These are phyloP conservation scores for Chroicocephalus ridibundus DNA, from an alignment of 2,113 vertebrate genomes.

Conservation along the genomic window DNA sequence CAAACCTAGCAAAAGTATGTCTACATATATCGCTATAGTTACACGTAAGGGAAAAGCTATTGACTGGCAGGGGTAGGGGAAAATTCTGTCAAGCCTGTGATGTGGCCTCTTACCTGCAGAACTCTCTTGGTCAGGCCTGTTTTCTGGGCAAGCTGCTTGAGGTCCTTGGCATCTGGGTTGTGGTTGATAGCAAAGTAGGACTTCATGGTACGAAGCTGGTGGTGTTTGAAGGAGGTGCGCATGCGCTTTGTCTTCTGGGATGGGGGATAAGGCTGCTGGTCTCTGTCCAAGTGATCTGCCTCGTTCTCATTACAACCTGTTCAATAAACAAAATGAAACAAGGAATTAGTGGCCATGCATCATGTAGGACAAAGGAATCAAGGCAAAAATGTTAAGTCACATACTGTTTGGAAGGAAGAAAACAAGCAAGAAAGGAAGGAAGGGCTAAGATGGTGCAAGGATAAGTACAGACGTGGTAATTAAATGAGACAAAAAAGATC, in stretches of 20 bases:
- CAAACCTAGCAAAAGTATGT: background rate
- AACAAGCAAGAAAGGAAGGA: background rate
- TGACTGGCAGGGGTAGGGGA: slow-evolving; percentile 18
- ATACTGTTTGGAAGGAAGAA: background rate
- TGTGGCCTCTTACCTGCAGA: slow-evolving; percentile 91
- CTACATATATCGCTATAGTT: background rate
- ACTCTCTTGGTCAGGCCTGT: slow-evolving; percentile 99
- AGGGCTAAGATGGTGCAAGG: background rate
- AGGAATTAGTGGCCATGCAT: background rate
- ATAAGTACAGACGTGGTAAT: background rate
- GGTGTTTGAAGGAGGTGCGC: slow-evolving; percentile 99
- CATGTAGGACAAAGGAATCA: background rate
- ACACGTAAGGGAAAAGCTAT: slow-evolving; percentile 36
- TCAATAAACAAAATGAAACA: background rate
- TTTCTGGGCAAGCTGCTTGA: slow-evolving; percentile 99
- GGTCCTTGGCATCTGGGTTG: slow-evolving; percentile 99
- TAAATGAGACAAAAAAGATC: background rate
- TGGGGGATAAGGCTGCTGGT: slow-evolving; percentile 94
- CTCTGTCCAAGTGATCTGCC: slow-evolving; percentile 94
- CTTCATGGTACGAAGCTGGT: slow-evolving; percentile 99
- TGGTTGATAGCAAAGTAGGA: slow-evolving; percentile 99
- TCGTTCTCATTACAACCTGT: slow-evolving; percentile 98
- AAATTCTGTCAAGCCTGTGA: slow-evolving; percentile 2
- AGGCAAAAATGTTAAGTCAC: background rate
- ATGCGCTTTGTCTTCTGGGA: slow-evolving; percentile 99